Evolutionary conservation across 35 echinoderm and acorn worm genomes (phyloP).

Genomic region (Apostichopus parvimensis): DNA sequence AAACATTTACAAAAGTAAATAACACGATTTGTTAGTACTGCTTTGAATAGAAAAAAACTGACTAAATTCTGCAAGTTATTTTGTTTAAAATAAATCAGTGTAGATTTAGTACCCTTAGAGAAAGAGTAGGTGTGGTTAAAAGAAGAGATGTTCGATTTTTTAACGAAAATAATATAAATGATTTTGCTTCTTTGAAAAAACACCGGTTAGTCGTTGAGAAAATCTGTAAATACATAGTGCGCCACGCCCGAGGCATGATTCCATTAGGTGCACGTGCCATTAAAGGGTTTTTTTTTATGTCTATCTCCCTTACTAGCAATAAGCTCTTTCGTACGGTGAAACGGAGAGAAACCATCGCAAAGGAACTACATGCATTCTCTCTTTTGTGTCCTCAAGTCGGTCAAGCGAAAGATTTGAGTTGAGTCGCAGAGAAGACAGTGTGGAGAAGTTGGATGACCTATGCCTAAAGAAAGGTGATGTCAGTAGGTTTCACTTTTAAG

Average conservation of each 20-base stretch:
- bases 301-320: not conserved
- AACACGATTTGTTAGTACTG: no score
- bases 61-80: no score
- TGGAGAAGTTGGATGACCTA: not conserved
- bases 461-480: constrained; percentile 1
- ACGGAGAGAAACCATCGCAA: not conserved
- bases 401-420: not conserved
- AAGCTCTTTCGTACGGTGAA: not conserved
- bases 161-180: not conserved
- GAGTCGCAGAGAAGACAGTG: not conserved
- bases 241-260: constrained; percentile 41
- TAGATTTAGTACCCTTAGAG: not conserved
- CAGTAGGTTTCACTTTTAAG: not conserved
- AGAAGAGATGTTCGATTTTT: not conserved
- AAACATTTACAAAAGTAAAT: no score
- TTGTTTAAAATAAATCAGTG: not conserved
- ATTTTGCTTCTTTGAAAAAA: not conserved
- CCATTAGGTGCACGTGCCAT: constrained; percentile 37
- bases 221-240: constrained; percentile 11
- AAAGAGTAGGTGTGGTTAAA: not conserved
- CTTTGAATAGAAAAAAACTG: no score
- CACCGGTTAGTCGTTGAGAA: not conserved
- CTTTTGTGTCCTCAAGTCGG: constrained; percentile 1
- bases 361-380: not conserved
- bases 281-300: not conserved